These are phyloP conservation scores for Dexiosoma caninum DNA, from an alignment of 2,888 invertebrate species.

Conservation along the genomic window DNA sequence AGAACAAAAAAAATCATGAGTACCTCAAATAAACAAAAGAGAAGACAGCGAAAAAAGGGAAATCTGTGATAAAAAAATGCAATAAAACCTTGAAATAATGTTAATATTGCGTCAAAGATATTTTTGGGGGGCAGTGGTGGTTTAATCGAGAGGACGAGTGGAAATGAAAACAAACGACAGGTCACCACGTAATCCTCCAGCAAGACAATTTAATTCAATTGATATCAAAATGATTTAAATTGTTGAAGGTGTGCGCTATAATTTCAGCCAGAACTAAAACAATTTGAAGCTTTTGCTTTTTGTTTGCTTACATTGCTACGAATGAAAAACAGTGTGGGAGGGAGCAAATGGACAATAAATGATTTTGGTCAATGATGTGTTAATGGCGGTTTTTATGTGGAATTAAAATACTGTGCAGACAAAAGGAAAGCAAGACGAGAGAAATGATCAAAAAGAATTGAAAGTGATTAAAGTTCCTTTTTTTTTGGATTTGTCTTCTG, in stretches of 20 bases:
- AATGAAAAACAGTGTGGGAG: background rate
- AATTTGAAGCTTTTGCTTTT: slow-evolving; percentile 21
- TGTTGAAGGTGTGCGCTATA: slow-evolving; percentile 61
- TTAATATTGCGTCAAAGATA: slow-evolving; percentile 36
- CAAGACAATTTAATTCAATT: slow-evolving; percentile 71
- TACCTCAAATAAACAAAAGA: slow-evolving; percentile 32
- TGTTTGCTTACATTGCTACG: too few relatives aligned
- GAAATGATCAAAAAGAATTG: slow-evolving; percentile 36
- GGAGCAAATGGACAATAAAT: slow-evolving; percentile 39
- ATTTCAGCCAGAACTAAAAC: slow-evolving; percentile 32
- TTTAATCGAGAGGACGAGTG: background rate
- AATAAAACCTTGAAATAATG: slow-evolving; percentile 56
- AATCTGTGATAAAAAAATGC: slow-evolving; percentile 27
- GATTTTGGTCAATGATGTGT: slow-evolving; percentile 63
- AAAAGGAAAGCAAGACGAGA: background rate
- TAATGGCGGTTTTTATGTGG: slow-evolving; percentile 57
- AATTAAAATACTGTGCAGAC: background rate
- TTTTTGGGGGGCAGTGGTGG: background rate
- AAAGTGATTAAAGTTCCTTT: slow-evolving; percentile 24
- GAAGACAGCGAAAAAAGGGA: background rate
- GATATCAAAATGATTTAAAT: slow-evolving; percentile 70
- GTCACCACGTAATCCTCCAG: slow-evolving; percentile 63
- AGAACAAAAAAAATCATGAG: background rate
- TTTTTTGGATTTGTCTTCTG: too few relatives aligned
- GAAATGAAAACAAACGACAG: slow-evolving; percentile 60